Conservation (phyloP, 2,113 vertebrate species). For the Podarcis muralis region DNA sequence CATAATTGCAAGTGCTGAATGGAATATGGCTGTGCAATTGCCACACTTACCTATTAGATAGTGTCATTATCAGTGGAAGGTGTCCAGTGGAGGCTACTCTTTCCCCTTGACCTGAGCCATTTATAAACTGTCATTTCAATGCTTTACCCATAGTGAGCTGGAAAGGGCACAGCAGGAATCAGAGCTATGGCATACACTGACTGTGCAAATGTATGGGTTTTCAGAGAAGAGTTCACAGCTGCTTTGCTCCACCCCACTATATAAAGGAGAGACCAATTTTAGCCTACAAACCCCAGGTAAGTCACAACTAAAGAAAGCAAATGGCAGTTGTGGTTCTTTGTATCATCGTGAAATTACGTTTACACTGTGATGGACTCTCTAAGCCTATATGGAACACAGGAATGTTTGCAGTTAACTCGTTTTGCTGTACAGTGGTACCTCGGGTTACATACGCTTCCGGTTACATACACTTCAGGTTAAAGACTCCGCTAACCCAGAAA, state of each 20-base stretch:
- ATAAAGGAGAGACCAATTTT: background rate
- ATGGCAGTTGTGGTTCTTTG: conserved; percentile 12
- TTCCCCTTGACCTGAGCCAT: background rate
- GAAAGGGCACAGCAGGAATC: no score
- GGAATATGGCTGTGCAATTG: background rate
- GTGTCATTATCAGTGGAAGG: background rate
- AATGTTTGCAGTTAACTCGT: background rate
- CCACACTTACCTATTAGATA: background rate
- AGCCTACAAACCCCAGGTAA: background rate
- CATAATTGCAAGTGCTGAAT: background rate
- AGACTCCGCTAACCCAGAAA: no score
- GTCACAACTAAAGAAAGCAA: background rate
- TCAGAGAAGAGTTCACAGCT: no score
- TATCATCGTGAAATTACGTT: conserved; percentile 11
- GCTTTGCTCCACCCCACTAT: no score
- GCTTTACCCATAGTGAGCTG: background rate
- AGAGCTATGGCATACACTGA: no score
- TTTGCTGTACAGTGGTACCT: background rate
- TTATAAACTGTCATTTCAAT: background rate
- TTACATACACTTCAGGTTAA: no score
- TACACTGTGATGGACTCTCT: background rate
- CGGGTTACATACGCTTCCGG: no score
- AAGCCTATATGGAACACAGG: background rate
- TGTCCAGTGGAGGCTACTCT: background rate
- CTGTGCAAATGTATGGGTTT: no score